Conservation (phyloP, 2,888 invertebrate species). For the Rhingia rostrata region DNA sequence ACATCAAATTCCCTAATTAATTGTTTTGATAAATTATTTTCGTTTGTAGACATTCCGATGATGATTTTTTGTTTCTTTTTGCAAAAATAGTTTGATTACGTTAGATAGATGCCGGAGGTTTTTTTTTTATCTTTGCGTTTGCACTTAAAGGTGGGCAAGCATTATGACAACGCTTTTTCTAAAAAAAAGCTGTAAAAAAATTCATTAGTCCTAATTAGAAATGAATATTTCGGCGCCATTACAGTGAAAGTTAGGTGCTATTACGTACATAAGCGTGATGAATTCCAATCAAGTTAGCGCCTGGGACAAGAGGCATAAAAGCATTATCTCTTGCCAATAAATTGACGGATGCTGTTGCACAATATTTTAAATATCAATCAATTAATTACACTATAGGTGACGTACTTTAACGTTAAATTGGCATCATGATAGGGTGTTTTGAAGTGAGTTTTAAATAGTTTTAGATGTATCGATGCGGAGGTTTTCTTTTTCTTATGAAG, state of each 20-base stretch:
- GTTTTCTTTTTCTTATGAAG: too few relatives aligned
- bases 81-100: constrained; percentile 13
- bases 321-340: background rate
- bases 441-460: too few relatives aligned
- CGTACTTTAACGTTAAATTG: too few relatives aligned
- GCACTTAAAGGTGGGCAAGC: constrained; percentile 1
- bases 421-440: too few relatives aligned
- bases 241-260: constrained; percentile 39
- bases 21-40: constrained; percentile 18
- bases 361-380: background rate
- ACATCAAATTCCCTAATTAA: constrained; percentile 15
- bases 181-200: background rate
- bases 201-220: constrained; percentile 46
- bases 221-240: constrained; percentile 40
- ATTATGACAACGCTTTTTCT: constrained; percentile 26
- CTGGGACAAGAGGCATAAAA: constrained; percentile 1
- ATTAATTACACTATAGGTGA: too few relatives aligned
- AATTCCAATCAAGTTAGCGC: constrained; percentile 24
- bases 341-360: background rate
- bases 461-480: too few relatives aligned
- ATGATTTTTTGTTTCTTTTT: background rate
- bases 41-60: background rate
- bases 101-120: constrained; percentile 6
- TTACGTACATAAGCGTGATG: constrained; percentile 43
- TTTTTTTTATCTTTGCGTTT: background rate